Evolutionary conservation across 2,113 vertebrate species (phyloP), one percentile per base, ranked within the genome.

Genomic region (Callithrix jacchus): DNA sequence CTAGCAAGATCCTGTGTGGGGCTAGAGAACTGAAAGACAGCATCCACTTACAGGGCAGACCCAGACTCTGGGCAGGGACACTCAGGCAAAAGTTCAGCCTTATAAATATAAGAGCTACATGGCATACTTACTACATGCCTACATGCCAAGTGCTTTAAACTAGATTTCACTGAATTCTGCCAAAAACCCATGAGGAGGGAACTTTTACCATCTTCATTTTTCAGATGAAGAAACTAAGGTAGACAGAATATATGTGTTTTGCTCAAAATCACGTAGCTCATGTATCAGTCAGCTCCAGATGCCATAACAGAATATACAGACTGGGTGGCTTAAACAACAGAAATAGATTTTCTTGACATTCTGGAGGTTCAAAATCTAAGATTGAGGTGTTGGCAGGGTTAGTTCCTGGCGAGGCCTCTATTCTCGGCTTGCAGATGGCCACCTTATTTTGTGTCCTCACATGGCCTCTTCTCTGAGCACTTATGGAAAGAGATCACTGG

Each of bases 201-300:
- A 77, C 7, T 64, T 61, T 68, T 14, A 47, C 71, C 61, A 71
- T 40, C 49, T 77, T 87, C 76, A 83, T 70, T 92, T 87, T 71
- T 83, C 35, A 91, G 54, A n/a, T 74, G 17, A 96, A 76, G 79
- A 90, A 95, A 92, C 66, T 56, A 96, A 91, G n/a, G 8, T 20
- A 74, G 85, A 42, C n/a, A 61, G 68, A 85, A 81, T 32, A 56
- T 47, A 23, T 1, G 11, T 32, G 47, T 66, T 70, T 61, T 76
- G 16, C 54, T 80, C 56, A 42, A 56, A 87, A 82, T 61, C n/a
- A 54, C 56, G 6, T 2, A 74, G 76, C 52, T 64, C 12, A 0
- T 32, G 1, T 37, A 37, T 88, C 70, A 40, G 61, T 92, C 61
- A n/a, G 37, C 37, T 82, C 30, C 42, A 76, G 56, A 70, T 81